Base-by-base conservation (phyloP, 2,113 vertebrate genomes). In the Laterallus jamaicensis region DNA sequence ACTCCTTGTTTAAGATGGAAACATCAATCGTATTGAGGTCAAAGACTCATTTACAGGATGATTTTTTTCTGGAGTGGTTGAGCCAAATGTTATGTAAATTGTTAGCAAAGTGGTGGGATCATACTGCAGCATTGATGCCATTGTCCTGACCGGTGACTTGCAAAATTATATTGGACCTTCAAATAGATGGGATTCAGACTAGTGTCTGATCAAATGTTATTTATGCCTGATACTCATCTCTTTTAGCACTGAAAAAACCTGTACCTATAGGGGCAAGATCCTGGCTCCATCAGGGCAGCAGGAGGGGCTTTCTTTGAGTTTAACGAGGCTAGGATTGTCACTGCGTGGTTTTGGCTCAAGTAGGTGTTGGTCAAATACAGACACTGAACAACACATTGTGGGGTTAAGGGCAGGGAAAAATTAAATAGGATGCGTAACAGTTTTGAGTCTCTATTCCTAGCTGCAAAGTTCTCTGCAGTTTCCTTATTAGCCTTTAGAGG, bases 401-500 rank as follows among this genome's bases (percentile, higher is more conserved):
- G 5, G 52, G 28, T 25, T 70, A 64, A 76, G 49, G 15, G 11
- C 37, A 29, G 67, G 32, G 19, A 28, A 26, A 54, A 94, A 39
- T 39, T 49, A 75, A 82, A 32, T 10, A 49, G 50, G 16, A 10
- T 59, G 7, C 12, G 4, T 1, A 73, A 4, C 21, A 7, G 12
- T 32, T 40, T 3, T 9, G 35, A 8, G 11, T 62, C 12, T 26
- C 16, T 28, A 19, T 14, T 52, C n/a, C 8, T 5, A 35, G 11
- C 42, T 14, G 12, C 21, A 29, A 37, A 44, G 13, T 71, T 68
- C 63, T 90, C 81, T 93, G 89, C 83, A 71, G 29, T 80, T 95
- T 88, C 58, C 66, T 17, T 22, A 0, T 21, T 5, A 10, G 31
- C 96, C 98, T 98, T 95, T 96, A 98, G 98, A 97, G 98, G 98